Evolutionary conservation across 2,113 vertebrate genomes (phyloP).

Genomic region (Megaptera novaeangliae): DNA sequence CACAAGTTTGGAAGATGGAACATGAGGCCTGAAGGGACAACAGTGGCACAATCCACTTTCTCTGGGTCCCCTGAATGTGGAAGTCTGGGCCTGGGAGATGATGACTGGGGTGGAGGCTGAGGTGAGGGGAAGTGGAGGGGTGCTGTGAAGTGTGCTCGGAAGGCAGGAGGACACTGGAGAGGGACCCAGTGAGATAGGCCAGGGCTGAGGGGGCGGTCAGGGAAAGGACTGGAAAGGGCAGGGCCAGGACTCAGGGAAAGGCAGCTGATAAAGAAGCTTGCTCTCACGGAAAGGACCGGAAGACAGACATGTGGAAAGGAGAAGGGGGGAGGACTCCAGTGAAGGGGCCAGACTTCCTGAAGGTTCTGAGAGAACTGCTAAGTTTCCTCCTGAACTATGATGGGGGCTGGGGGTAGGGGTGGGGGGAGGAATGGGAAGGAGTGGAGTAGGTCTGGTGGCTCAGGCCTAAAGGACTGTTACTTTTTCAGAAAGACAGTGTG

Average conservation of each 20-base stretch:
- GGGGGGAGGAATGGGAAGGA: background rate
- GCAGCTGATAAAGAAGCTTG: background rate
- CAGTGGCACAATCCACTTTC: background rate
- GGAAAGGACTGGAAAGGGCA: background rate
- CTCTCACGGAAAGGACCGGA: background rate
- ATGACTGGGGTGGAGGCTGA: background rate
- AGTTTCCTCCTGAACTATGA: background rate
- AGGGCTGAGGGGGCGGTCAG: background rate
- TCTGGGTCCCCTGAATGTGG: background rate
- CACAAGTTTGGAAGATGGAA: too few species aligned
- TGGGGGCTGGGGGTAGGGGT: background rate
- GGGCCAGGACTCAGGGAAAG: too few species aligned
- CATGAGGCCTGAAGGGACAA: background rate
- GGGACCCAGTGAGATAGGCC: fast-evolving
- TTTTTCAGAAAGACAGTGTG: background rate
- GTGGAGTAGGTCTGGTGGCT: background rate
- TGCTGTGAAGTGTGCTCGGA: background rate
- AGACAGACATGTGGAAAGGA: background rate
- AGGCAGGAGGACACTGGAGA: too few species aligned
- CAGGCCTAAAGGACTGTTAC: background rate
- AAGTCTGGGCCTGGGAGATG: background rate
- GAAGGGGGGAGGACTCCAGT: background rate
- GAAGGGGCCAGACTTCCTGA: background rate
- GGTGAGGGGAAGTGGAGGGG: fast-evolving
- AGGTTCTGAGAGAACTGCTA: background rate